Base-by-base conservation (phyloP, 1,140 invertebrate genomes). In the Belonocnema kinseyi region DNA sequence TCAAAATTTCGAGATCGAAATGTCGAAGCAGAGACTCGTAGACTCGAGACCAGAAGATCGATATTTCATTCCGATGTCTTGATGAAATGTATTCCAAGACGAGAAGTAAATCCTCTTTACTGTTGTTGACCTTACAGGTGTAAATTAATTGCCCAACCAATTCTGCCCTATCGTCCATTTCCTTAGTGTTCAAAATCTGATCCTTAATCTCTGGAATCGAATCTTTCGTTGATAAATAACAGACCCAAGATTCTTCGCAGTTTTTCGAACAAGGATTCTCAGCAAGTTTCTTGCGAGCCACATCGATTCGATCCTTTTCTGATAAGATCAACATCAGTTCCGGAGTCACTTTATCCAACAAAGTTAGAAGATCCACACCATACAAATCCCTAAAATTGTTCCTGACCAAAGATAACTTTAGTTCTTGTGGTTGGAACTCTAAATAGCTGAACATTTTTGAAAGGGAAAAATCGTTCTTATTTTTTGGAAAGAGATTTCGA, bases 41-140 rank as follows among this genome's bases (percentile, higher is more conserved):
- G 13, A 86, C 51, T 3, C 3, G 33, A 19, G 46, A 8, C 8
- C 80, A 72, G 2, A 88, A 16, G 21, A 66, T 70, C 1, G 10
- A 0, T n/a, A 81, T 76, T 74, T 90, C 90, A 50, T 89, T 89
- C 21, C 76, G 86, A 46, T 88, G 85, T 14, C 80, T 86, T 1
- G 76, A 72, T 16, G 61, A 54, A 0, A 88, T 12, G 33, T 87
- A 89, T 11, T 80, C 66, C 0, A 91, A 17, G 0, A 85, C 77
- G 2, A 86, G n/a, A 0, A 85, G 66, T 4, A 91, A 74, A 1
- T 83, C 77, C 8, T 82, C 19, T 10, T 85, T 54, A 61, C 87
- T 83, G 0, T 86, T 46, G 56, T 91, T 91, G 0, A 90, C 72
- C 16, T 80, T 85, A 53, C 88, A 91, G 10, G 71, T 76, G 17